Percentiles rank a stretch among this genome's conserved stretches.
phyloP scores from a whole-genome alignment of 2,888 invertebrate genomes.

The Rhamphomyia laevipes region DNA sequence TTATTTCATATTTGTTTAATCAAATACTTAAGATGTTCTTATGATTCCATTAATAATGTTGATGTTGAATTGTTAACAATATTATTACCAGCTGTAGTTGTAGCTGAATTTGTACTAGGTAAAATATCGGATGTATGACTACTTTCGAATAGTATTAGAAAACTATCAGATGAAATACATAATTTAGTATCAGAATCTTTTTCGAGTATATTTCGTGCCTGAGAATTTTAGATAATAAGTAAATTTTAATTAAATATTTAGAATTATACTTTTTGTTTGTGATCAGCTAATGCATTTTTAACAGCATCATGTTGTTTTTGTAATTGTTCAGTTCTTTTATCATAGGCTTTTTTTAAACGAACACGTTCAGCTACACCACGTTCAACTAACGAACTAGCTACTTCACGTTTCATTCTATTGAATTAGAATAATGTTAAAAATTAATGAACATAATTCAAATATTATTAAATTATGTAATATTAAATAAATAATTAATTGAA shows the following conservation, averaged over 20 bases:
- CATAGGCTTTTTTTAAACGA: constrained; percentile 63
- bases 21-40: neutral
- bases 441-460: neutral
- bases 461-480: neutral
- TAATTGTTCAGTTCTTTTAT: constrained; percentile 61
- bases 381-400: constrained; percentile 53
- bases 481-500: neutral
- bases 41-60: constrained; percentile 17
- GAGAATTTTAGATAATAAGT: constrained; percentile 1
- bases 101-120: constrained; percentile 15
- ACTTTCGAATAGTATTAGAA: constrained; percentile 33
- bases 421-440: neutral
- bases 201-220: constrained; percentile 37
- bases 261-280: constrained; percentile 46
- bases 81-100: constrained; percentile 14
- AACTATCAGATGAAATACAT: constrained; percentile 33
- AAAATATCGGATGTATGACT: constrained; percentile 16
- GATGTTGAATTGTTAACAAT: constrained; percentile 6
- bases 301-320: constrained; percentile 69
- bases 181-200: constrained; percentile 33
- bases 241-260: neutral
- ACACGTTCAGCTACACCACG: constrained; percentile 83
- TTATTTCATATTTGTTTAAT: too few relatives aligned
- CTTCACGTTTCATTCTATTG: constrained; percentile 37
- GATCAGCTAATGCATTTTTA: constrained; percentile 53